Evolutionary conservation across 2,888 invertebrate genomes (phyloP).

Genomic region (Rotaria sp.): DNA sequence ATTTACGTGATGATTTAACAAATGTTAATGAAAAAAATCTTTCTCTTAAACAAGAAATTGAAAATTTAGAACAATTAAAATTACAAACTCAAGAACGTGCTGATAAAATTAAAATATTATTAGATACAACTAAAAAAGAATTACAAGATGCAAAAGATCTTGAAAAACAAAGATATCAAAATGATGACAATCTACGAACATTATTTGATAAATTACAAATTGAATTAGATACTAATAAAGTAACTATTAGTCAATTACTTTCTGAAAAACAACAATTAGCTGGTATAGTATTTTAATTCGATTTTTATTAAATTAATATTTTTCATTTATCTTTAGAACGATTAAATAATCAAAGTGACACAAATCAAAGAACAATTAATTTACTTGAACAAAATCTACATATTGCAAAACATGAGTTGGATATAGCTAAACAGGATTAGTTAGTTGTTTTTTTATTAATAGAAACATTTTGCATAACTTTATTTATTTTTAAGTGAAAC

Average conservation of each 20-base stretch:
- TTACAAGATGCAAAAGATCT: slow-evolving; percentile 53
- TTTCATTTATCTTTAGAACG: background rate
- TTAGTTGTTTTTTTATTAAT: background rate
- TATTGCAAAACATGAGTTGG: background rate
- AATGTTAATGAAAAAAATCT: slow-evolving; percentile 25
- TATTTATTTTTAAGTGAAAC: background rate
- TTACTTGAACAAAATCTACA: slow-evolving; percentile 27
- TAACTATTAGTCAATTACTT: background rate
- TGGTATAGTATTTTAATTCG: background rate
- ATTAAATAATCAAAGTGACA: background rate
- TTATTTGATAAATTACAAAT: background rate
- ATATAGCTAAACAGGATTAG: background rate
- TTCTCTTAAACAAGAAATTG: background rate
- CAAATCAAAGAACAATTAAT: background rate
- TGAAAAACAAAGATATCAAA: background rate
- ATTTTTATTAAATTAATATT: background rate
- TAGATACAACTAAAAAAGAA: slow-evolving; percentile 66
- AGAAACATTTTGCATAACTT: no score
- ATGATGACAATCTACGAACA: background rate
- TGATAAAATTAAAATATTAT: slow-evolving; percentile 53
- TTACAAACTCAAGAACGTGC: slow-evolving; percentile 45
- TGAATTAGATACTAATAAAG: slow-evolving; percentile 16
- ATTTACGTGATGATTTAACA: slow-evolving; percentile 47
- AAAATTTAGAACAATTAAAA: slow-evolving; percentile 37
- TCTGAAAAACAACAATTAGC: background rate